phyloP scores from a whole-genome alignment of 2,797 vertebrate genomes.

The Nannoperca australis region DNA sequence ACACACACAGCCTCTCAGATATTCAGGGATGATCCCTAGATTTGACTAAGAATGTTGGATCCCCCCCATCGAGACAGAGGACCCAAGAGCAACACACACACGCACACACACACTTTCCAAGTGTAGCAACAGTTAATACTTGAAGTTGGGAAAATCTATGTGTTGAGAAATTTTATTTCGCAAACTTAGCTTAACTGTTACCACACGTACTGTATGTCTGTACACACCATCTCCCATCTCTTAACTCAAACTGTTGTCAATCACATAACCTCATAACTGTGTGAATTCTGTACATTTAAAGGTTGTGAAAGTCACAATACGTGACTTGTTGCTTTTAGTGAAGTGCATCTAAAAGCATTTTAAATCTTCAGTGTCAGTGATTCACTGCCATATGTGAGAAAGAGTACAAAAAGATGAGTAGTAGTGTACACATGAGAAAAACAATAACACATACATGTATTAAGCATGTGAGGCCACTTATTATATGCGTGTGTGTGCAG shows the following conservation, averaged over 20 bases:
- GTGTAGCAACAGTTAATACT: background rate
- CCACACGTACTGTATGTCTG: background rate
- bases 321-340: background rate
- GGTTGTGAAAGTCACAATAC: background rate
- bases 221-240: background rate
- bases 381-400: too few species aligned
- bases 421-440: background rate
- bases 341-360: too few species aligned
- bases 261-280: background rate
- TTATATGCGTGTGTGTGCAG: background rate
- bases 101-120: background rate
- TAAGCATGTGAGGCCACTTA: background rate
- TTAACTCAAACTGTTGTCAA: background rate
- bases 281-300: background rate
- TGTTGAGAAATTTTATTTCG: background rate
- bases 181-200: background rate
- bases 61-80: constrained; percentile 9
- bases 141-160: background rate
- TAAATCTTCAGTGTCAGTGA: background rate
- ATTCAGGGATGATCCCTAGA: constrained; percentile 6
- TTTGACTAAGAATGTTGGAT: constrained; percentile 13
- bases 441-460: background rate
- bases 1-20: background rate
- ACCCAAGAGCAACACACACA: constrained; percentile 6
- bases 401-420: too few species aligned